phyloP scores from a whole-genome alignment of 1,140 invertebrate species.

The Geopemphigus sp. region DNA sequence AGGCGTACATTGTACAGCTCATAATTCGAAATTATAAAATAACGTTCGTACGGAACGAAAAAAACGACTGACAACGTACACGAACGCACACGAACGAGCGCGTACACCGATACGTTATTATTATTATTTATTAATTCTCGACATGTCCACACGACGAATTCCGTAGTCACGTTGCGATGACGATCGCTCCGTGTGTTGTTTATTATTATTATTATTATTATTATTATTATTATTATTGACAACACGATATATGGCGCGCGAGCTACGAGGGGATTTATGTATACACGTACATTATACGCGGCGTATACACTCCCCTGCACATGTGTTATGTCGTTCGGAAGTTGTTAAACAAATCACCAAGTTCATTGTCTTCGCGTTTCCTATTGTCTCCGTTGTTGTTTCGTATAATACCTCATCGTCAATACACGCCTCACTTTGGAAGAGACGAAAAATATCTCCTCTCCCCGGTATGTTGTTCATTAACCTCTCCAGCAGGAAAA shows the following conservation, averaged over 20 bases:
- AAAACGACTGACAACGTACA: background rate
- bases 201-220: conserved; percentile 45
- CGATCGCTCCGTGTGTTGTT: conserved; percentile 21
- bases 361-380: conserved; percentile 46
- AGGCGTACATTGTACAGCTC: background rate
- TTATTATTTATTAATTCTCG: conserved; percentile 36
- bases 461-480: background rate
- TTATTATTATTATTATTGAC: conserved; percentile 44
- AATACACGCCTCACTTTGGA: background rate
- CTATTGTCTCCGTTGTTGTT: conserved; percentile 37
- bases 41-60: background rate
- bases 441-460: conserved; percentile 31
- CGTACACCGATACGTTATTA: too few relatives aligned
- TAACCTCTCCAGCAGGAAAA: background rate
- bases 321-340: conserved; percentile 47
- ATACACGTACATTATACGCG: too few relatives aligned
- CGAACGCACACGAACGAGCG: too few relatives aligned
- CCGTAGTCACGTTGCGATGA: conserved; percentile 37
- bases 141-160: conserved; percentile 41
- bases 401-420: background rate
- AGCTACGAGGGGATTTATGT: conserved; percentile 24
- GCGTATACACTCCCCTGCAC: conserved; percentile 19
- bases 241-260: conserved; percentile 15
- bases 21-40: conserved; percentile 4
- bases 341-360: conserved; percentile 47